Conservation (phyloP, 2,113 vertebrate species). For the Noturus placidus region DNA sequence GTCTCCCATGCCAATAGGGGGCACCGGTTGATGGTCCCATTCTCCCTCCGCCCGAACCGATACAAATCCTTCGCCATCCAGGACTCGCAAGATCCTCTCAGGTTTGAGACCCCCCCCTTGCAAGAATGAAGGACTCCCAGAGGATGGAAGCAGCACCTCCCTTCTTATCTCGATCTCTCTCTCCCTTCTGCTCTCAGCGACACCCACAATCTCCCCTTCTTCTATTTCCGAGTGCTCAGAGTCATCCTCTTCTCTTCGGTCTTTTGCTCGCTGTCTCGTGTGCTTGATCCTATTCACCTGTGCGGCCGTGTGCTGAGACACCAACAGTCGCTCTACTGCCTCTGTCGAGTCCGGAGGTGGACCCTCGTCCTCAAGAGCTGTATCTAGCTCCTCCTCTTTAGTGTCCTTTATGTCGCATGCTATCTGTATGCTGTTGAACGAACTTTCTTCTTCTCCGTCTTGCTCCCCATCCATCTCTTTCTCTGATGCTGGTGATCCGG, state of each 20-base stretch:
- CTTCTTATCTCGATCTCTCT: constrained; percentile 56
- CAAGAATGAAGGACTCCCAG: constrained; percentile 64
- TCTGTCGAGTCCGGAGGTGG: constrained; percentile 67
- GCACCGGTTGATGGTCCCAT: constrained; percentile 64
- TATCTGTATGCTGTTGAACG: neutral
- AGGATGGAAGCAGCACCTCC: constrained; percentile 47
- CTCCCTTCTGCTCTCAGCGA: constrained; percentile 58
- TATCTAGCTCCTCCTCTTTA: constrained; percentile 9
- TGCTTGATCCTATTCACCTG: constrained; percentile 56
- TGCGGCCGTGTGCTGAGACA: constrained; percentile 36
- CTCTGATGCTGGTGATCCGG: constrained; percentile 80
- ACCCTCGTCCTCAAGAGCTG: constrained; percentile 59
- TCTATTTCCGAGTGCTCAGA: constrained; percentile 85
- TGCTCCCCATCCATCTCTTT: constrained; percentile 57
- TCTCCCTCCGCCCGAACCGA: constrained; percentile 73
- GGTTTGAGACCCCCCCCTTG: constrained; percentile 62
- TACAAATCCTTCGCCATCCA: constrained; percentile 81
- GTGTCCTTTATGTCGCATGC: neutral
- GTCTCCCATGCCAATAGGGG: constrained; percentile 74
- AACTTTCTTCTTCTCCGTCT: constrained; percentile 44
- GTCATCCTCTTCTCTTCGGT: constrained; percentile 50
- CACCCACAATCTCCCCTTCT: constrained; percentile 85
- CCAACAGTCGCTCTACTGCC: constrained; percentile 54
- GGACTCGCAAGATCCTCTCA: constrained; percentile 74
- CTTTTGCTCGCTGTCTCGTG: constrained; percentile 43